A percentile compares a stretch with the other conserved stretches of the same genome.
Conservation (phyloP, 2,888 invertebrate genomes). For the Temnothorax ravouxi region DNA sequence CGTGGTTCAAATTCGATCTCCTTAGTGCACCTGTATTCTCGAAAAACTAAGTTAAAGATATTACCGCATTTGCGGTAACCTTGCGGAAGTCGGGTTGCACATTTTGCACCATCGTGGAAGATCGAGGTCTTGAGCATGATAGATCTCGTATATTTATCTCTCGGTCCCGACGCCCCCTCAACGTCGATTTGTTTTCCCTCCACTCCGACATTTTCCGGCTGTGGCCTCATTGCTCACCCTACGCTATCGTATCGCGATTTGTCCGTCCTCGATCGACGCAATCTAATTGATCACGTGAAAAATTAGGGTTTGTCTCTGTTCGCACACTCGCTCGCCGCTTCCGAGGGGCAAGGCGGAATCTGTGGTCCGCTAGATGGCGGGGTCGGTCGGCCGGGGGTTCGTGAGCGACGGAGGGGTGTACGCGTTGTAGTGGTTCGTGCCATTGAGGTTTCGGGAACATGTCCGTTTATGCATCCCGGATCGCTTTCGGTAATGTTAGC, state of each 20-base stretch:
- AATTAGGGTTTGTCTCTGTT: constrained; percentile 48
- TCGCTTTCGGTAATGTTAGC: constrained; percentile 59
- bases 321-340: background rate
- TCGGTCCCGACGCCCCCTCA: background rate
- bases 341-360: background rate
- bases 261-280: constrained; percentile 39
- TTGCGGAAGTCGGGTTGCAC: background rate
- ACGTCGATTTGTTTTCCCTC: constrained; percentile 38
- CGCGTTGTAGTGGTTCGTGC: constrained; percentile 55
- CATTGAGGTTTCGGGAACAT: constrained; percentile 66
- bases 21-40: constrained; percentile 24
- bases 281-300: constrained; percentile 60
- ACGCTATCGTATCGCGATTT: constrained; percentile 48
- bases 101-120: constrained; percentile 26
- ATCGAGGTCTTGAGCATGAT: constrained; percentile 52
- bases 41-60: constrained; percentile 40
- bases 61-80: constrained; percentile 40
- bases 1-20: constrained; percentile 15
- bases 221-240: constrained; percentile 28
- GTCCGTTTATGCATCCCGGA: constrained; percentile 68
- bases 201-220: background rate
- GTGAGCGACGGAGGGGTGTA: constrained; percentile 51
- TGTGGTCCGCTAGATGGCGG: constrained; percentile 12
- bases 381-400: background rate
- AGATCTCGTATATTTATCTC: constrained; percentile 47